Evolutionary conservation across 64 coral and sea anemone genomes (phyloP).

Genomic region (Acropora tenuis): DNA sequence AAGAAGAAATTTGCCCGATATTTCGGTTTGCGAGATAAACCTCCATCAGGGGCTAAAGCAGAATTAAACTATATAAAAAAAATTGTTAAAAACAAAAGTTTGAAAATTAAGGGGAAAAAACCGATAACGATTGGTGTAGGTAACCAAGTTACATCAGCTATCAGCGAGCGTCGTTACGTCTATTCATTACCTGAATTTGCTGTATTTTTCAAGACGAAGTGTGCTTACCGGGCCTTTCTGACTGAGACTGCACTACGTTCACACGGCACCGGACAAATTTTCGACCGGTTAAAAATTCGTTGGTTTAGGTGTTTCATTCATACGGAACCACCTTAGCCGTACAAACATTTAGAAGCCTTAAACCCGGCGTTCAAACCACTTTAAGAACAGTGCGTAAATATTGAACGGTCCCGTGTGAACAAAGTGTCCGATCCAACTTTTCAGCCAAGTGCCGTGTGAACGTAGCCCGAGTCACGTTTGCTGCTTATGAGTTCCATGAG

Average conservation of each 20-base stretch:
- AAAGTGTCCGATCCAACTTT: neutral
- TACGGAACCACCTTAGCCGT: neutral
- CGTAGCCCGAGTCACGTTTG: conserved; percentile 1
- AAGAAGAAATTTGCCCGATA: neutral
- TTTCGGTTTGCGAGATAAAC: neutral
- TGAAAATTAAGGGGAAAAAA: neutral
- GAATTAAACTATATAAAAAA: conserved; percentile 1
- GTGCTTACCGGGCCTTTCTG: neutral
- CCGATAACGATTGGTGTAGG: neutral
- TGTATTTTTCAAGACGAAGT: neutral
- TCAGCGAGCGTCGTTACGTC: neutral
- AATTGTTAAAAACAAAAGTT: conserved; percentile 4
- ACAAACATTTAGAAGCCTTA: neutral
- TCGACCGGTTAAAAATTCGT: neutral
- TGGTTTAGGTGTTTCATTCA: neutral
- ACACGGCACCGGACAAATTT: neutral
- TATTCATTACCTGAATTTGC: conserved; percentile 14
- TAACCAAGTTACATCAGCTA: neutral
- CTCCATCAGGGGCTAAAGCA: neutral
- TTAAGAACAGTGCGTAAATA: conserved; percentile 8
- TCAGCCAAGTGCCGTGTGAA: conserved; percentile 10
- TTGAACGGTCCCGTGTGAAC: neutral
- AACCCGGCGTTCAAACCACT: neutral
- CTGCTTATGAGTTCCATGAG: neutral
- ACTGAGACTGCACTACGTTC: conserved; percentile 10